These are phyloP conservation scores for Charanyca ferruginea DNA, from an alignment of 2,888 invertebrate genomes.

Conservation along the genomic window DNA sequence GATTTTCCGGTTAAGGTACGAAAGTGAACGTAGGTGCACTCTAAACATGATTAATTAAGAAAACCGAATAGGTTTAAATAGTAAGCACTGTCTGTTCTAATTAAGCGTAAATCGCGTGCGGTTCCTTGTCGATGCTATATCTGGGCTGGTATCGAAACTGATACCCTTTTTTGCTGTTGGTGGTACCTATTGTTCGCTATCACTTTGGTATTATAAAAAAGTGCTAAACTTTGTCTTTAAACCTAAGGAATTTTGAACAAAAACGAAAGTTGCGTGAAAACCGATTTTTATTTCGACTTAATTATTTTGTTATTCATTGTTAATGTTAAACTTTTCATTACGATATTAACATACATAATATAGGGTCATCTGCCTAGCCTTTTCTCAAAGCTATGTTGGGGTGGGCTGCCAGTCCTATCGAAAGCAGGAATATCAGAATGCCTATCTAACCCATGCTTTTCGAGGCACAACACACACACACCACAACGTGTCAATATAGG, in stretches of 20 bases:
- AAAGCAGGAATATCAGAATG: no score
- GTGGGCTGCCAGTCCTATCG: no score
- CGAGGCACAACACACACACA: no score
- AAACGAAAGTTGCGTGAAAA: slow-evolving; percentile 10
- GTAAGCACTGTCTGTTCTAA: slow-evolving; percentile 71
- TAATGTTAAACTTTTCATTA: neutral
- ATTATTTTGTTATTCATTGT: neutral
- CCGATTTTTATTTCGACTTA: no score
- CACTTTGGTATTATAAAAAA: slow-evolving; percentile 32
- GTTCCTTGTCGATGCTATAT: slow-evolving; percentile 49
- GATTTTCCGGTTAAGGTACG: slow-evolving; percentile 81
- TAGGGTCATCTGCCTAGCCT: no score
- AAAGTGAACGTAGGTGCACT: slow-evolving; percentile 80
- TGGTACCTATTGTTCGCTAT: slow-evolving; percentile 43
- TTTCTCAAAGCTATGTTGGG: no score
- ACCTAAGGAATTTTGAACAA: neutral
- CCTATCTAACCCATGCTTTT: no score
- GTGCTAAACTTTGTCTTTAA: slow-evolving; percentile 3
- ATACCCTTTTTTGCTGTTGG: slow-evolving; percentile 24
- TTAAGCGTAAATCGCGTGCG: slow-evolving; percentile 68
- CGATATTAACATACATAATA: neutral
- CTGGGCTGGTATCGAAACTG: slow-evolving; percentile 34
- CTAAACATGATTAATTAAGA: slow-evolving; percentile 79
- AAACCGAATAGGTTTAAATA: slow-evolving; percentile 66
- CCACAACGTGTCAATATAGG: no score